phyloP scores from a whole-genome alignment of 1,140 invertebrate species.

The Camponotus pennsylvanicus region DNA sequence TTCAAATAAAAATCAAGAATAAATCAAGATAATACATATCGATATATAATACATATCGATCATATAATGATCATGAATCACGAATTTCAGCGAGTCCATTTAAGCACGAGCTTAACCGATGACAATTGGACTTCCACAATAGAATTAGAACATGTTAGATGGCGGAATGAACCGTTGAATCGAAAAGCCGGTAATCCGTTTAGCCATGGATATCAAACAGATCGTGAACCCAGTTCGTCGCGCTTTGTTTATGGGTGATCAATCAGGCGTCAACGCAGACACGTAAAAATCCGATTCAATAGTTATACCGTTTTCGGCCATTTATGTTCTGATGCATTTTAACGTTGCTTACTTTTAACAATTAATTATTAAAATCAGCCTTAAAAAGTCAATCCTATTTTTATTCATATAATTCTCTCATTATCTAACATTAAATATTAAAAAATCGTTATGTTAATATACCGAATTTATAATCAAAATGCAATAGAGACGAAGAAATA shows the following conservation, averaged over 20 bases:
- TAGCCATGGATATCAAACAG: constrained; percentile 68
- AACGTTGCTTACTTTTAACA: background rate
- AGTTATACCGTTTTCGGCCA: constrained; percentile 38
- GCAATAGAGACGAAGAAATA: background rate
- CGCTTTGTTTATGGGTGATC: constrained; percentile 64
- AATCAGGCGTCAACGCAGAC: constrained; percentile 60
- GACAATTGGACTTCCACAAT: constrained; percentile 3
- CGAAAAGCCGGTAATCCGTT: constrained; percentile 71
- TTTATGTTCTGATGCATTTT: background rate
- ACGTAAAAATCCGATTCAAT: constrained; percentile 66
- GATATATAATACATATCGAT: background rate
- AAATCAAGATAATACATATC: background rate
- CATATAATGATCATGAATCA: background rate
- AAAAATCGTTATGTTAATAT: background rate
- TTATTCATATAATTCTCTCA: background rate
- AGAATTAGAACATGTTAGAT: constrained; percentile 39
- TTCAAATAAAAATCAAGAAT: background rate
- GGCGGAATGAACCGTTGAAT: constrained; percentile 65
- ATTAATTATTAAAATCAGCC: background rate
- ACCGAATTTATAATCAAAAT: constrained; percentile 21
- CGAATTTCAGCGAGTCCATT: background rate
- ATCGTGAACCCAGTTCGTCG: constrained; percentile 67
- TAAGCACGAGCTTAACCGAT: constrained; percentile 6
- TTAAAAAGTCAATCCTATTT: background rate
- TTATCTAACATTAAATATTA: background rate